Conservation (phyloP, 2,888 invertebrate genomes). For the Heliconius cydno region DNA sequence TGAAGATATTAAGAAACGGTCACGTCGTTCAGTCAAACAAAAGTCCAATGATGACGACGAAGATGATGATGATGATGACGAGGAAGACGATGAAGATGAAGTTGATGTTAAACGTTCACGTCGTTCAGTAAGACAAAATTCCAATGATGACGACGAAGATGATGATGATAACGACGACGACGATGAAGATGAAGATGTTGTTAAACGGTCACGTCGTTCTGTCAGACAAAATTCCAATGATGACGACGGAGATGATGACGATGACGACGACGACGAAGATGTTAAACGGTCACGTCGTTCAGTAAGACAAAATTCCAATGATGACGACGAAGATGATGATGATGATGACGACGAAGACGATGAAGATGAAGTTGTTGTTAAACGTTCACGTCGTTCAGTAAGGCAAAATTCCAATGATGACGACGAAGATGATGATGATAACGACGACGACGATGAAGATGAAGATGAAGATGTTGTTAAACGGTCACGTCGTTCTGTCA, state of each 20-base stretch:
- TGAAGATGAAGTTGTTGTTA: neutral
- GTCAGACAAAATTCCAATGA: no score
- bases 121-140: no score
- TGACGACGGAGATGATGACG: neutral
- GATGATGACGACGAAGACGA: neutral
- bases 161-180: conserved; percentile 20
- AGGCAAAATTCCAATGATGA: neutral
- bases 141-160: conserved; percentile 35
- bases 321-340: neutral
- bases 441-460: conserved; percentile 15
- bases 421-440: conserved; percentile 39
- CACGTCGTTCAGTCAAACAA: no score
- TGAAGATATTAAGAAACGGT: neutral
- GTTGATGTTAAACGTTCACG: no score
- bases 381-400: no score
- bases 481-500: no score
- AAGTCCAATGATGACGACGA: neutral
- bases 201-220: no score
- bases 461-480: neutral
- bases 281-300: neutral
- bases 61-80: neutral
- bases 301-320: no score
- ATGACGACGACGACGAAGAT: conserved; percentile 28
- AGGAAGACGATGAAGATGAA: neutral
- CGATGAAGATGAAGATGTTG: conserved; percentile 25